phyloP scores from a whole-genome alignment of 2,888 invertebrate species.

The Drosophila nr. fundita region DNA sequence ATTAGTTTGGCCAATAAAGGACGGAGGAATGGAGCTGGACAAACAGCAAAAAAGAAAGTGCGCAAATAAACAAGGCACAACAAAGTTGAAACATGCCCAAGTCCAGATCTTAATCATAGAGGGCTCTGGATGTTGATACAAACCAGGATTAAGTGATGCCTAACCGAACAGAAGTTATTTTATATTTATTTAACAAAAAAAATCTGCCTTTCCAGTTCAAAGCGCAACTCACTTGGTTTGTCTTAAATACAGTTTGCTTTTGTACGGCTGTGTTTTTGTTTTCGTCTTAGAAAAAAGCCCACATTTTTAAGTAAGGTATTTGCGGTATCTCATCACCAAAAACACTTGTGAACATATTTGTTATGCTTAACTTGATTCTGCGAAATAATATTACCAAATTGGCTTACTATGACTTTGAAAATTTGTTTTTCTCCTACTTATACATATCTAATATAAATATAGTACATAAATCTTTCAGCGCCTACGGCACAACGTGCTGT shows the following conservation, averaged over 20 bases:
- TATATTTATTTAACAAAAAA: conserved; percentile 53
- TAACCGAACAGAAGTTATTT: conserved; percentile 48
- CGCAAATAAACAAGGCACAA: conserved; percentile 21
- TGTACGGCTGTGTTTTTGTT: background rate
- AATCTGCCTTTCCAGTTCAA: background rate
- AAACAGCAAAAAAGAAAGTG: background rate
- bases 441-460: conserved; percentile 4
- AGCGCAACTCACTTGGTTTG: conserved; percentile 3
- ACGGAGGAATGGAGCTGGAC: conserved; percentile 5
- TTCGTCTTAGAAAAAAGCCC: background rate
- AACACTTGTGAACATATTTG: conserved; percentile 14
- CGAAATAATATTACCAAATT: conserved; percentile 44
- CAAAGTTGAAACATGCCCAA: conserved; percentile 24
- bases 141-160: conserved; percentile 43
- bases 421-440: conserved; percentile 24
- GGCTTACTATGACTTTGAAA: conserved; percentile 51
- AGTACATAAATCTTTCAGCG: conserved; percentile 24
- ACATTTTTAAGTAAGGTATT: conserved; percentile 18
- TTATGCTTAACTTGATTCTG: conserved; percentile 15
- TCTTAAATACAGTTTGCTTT: background rate
- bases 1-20: conserved; percentile 70
- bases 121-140: conserved; percentile 17
- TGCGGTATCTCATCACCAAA: conserved; percentile 4
- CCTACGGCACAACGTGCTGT: conserved; percentile 38
- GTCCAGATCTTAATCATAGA: conserved; percentile 29